Evolutionary conservation across 2,113 vertebrate genomes (phyloP).

Genomic region (Chionomys nivalis): DNA sequence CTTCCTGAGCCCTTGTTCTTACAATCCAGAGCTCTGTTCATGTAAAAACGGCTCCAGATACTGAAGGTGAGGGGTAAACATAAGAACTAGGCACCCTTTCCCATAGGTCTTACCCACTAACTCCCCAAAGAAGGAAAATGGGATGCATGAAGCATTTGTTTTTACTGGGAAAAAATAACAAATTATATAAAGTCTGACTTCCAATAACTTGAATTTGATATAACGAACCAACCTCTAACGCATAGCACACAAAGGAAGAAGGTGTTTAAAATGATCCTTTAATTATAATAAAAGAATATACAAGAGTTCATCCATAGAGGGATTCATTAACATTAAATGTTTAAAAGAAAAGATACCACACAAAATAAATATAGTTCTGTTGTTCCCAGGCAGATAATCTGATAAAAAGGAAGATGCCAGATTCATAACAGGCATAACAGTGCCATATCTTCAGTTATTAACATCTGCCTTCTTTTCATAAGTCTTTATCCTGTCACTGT

Average conservation of each 20-base stretch:
- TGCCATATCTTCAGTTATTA: not conserved
- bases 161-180: not conserved
- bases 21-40: not conserved
- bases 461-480: not conserved
- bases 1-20: not conserved
- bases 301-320: not conserved
- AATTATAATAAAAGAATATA: not conserved
- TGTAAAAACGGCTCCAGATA: not conserved
- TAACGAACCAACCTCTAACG: not conserved
- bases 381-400: not conserved
- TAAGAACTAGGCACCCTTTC: not conserved
- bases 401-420: not conserved
- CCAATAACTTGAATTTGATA: not conserved
- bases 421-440: not conserved
- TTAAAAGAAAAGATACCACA: slow-evolving; percentile 11
- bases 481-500: too few relatives aligned
- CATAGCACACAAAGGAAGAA: not conserved
- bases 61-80: not conserved
- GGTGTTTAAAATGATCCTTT: not conserved
- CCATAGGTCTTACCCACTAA: not conserved
- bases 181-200: not conserved
- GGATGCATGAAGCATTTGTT: not conserved
- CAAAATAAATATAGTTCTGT: not conserved
- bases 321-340: not conserved
- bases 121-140: not conserved